A percentile compares a stretch with the other conserved stretches of the same genome.
Conservation (phyloP, 2,888 invertebrate genomes). For the Drosophila lutescens region DNA sequence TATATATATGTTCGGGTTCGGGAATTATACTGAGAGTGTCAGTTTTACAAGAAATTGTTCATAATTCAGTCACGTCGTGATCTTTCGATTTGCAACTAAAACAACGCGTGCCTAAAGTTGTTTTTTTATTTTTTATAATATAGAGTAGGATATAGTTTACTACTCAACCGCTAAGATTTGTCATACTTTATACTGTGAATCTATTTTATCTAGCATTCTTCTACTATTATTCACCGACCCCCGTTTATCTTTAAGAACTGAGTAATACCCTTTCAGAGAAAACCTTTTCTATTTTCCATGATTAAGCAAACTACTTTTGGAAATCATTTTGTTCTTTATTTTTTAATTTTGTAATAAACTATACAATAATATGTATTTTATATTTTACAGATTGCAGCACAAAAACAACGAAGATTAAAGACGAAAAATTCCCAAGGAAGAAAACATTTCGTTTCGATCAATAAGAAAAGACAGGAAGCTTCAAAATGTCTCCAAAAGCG, state of each 20-base stretch:
- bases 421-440: conserved; percentile 16
- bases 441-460: conserved; percentile 32
- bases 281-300: too few species aligned
- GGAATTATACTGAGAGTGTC: conserved; percentile 43
- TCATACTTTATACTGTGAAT: neutral
- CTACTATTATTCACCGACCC: too few species aligned
- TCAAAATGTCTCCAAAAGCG: conserved; percentile 88
- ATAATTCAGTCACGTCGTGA: conserved; percentile 42
- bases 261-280: neutral
- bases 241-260: neutral
- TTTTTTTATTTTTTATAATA: too few species aligned
- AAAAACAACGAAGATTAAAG: conserved; percentile 28
- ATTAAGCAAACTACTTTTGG: too few species aligned
- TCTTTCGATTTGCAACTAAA: conserved; percentile 48
- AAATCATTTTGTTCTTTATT: too few species aligned
- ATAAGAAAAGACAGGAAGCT: conserved; percentile 60
- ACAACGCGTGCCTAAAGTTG: conserved; percentile 3
- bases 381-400: conserved; percentile 50
- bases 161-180: conserved; percentile 3
- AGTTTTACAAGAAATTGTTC: conserved; percentile 2
- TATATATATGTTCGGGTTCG: conserved; percentile 1
- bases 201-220: too few species aligned
- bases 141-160: too few species aligned
- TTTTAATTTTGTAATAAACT: too few species aligned
- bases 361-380: neutral